These are phyloP conservation scores for Mnemiopsis leidyi DNA, from an alignment of 37 sponge, comb jelly and placozoan species.

Conservation along the genomic window DNA sequence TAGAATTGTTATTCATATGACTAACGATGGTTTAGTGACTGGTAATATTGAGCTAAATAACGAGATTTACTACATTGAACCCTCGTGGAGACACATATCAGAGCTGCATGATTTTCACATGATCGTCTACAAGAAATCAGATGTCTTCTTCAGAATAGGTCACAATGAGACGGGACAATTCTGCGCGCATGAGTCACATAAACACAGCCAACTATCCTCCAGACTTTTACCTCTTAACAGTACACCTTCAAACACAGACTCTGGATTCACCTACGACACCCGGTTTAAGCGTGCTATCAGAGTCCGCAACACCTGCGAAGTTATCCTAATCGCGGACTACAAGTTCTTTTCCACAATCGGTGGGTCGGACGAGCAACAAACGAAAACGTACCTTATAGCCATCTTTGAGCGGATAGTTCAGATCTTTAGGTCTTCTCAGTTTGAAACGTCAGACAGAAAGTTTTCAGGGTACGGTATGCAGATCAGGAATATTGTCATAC, in stretches of 20 bases:
- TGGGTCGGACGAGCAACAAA: neutral
- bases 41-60: neutral
- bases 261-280: neutral
- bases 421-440: slow-evolving; percentile 5
- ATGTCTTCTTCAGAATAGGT: neutral
- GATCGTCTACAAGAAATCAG: slow-evolving; percentile 10
- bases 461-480: slow-evolving; percentile 62
- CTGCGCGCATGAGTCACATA: neutral
- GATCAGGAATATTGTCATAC: slow-evolving; percentile 26
- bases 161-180: neutral
- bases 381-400: slow-evolving; percentile 38
- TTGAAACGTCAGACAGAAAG: slow-evolving; percentile 16
- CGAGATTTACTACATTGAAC: slow-evolving; percentile 16
- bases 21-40: neutral
- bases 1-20: slow-evolving; percentile 17
- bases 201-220: neutral
- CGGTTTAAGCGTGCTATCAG: neutral
- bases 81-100: slow-evolving; percentile 52
- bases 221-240: neutral
- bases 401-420: slow-evolving; percentile 42
- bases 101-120: slow-evolving; percentile 35
- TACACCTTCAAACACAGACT: neutral
- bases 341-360: slow-evolving; percentile 59
- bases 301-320: slow-evolving; percentile 30
- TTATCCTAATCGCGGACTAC: slow-evolving; percentile 63